Evolutionary conservation across 2,797 vertebrate genomes (phyloP).

Genomic region (Thalassophryne amazonica): DNA sequence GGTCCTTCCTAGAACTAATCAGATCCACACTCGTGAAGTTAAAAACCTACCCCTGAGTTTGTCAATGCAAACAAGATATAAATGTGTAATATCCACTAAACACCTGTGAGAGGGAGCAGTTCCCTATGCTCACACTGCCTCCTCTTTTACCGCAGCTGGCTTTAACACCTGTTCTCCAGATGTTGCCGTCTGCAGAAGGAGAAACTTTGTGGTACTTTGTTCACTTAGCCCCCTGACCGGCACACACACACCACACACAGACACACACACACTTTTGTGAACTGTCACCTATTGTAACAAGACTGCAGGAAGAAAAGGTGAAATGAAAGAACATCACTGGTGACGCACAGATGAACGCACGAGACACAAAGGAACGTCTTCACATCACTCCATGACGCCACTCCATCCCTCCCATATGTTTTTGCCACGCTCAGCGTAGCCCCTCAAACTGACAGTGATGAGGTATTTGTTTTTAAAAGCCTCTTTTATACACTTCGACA

Average conservation of each 20-base stretch:
- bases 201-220: constrained; percentile 51
- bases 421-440: constrained; percentile 28
- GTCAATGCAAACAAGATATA: too few species aligned
- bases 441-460: constrained; percentile 15
- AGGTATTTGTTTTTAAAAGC: constrained; percentile 33
- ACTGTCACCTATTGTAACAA: constrained; percentile 29
- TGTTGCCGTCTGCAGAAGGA: constrained; percentile 56
- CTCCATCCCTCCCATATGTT: constrained; percentile 13
- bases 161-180: constrained; percentile 79
- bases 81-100: constrained; percentile 6
- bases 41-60: background rate
- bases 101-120: constrained; percentile 70
- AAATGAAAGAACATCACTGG: constrained; percentile 47
- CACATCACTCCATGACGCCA: constrained; percentile 15
- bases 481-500: constrained; percentile 43
- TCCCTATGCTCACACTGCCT: constrained; percentile 28
- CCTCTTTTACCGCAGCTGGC: constrained; percentile 47
- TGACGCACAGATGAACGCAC: constrained; percentile 37
- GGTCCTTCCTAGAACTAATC: too few species aligned
- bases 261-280: constrained; percentile 33
- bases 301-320: constrained; percentile 30
- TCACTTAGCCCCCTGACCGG: constrained; percentile 9
- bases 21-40: too few species aligned
- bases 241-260: too few species aligned
- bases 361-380: constrained; percentile 34